These are phyloP conservation scores for Sebastes kiyomatsui DNA, from an alignment of 2,797 vertebrate species.

Conservation along the genomic window DNA sequence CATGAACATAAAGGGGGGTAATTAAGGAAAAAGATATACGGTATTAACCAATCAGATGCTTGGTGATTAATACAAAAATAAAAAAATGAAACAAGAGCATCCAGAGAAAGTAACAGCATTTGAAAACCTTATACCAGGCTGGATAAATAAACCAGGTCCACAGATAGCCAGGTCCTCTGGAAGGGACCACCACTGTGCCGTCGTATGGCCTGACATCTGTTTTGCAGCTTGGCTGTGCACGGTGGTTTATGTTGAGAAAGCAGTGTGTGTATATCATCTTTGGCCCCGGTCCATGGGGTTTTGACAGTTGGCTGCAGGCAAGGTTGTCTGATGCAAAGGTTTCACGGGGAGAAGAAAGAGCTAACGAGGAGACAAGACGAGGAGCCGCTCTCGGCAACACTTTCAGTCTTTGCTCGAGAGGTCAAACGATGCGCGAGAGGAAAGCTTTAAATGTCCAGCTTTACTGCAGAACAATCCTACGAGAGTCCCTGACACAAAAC, in stretches of 20 bases:
- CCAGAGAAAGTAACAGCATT: constrained; percentile 42
- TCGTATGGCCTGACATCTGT: constrained; percentile 76
- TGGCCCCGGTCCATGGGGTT: constrained; percentile 66
- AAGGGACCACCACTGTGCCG: constrained; percentile 66
- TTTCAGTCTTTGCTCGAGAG: constrained; percentile 17
- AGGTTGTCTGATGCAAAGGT: constrained; percentile 55
- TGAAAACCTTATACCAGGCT: constrained; percentile 43
- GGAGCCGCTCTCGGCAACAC: constrained; percentile 10
- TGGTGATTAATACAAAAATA: constrained; percentile 6
- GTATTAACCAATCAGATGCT: constrained; percentile 14
- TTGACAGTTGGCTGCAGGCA: constrained; percentile 73
- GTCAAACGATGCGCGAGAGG: constrained; percentile 11
- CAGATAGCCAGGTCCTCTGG: constrained; percentile 51
- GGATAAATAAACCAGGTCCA: constrained; percentile 64
- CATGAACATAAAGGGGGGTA: not conserved
- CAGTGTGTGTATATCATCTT: constrained; percentile 77
- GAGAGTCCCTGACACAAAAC: constrained; percentile 33
- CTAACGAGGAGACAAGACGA: constrained; percentile 10
- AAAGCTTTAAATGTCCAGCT: constrained; percentile 42
- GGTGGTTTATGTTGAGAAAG: constrained; percentile 73
- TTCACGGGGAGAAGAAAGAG: constrained; percentile 41
- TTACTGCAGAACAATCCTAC: constrained; percentile 19
- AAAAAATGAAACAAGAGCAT: constrained; percentile 10
- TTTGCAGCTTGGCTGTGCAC: constrained; percentile 77
- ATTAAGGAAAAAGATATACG: not conserved